Evolutionary conservation across 2,113 vertebrate genomes (phyloP), one percentile per base, ranked within the genome.

Genomic region (Columba livia): DNA sequence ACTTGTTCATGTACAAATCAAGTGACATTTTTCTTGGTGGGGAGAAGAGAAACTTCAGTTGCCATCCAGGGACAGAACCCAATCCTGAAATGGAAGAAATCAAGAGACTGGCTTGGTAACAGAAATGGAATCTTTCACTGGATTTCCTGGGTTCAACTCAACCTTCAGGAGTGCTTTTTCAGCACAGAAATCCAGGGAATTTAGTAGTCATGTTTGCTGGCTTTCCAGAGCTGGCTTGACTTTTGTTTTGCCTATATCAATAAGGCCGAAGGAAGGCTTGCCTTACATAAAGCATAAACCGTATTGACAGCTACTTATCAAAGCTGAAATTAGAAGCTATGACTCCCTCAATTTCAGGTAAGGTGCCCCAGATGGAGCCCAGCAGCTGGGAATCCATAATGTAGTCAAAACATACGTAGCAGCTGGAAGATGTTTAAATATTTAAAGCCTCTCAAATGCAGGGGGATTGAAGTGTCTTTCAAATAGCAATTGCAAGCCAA

Each of bases 401-500:
- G 25, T 57, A 34, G 42, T 47, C 50, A 18, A 51, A 80, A 20
- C 31, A 90, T 74, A 82, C 62, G 10, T 61, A 78, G 54, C 29
- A 73, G 83, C 80, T 89, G 69, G 56, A 62, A 90, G 71, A 60
- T 48, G 83, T 73, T 96, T 54, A 86, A 73, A 89, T 89, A 91
- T 84, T 85, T 32, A n/a, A 69, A 94, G 51, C 54, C 73, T 94
- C 62, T 90, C 81, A 81, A 85, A 94, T 89, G 48, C 48, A 81
- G 10, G 44, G 79, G 56, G 67, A 78, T 73, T 44, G 44, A 94
- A 94, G 86, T 75, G 53, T n/a, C 79, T 96, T 92, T 54, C 60
- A 77, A 82, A 87, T 58, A 93, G 12, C 79, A 89, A 83, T 89
- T 92, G 75, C 64, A 88, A 97, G 57, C 47, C 72, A 73, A 70